Base-by-base conservation (phyloP, 2,797 vertebrate species). In the Cyclopterus lumpus region DNA sequence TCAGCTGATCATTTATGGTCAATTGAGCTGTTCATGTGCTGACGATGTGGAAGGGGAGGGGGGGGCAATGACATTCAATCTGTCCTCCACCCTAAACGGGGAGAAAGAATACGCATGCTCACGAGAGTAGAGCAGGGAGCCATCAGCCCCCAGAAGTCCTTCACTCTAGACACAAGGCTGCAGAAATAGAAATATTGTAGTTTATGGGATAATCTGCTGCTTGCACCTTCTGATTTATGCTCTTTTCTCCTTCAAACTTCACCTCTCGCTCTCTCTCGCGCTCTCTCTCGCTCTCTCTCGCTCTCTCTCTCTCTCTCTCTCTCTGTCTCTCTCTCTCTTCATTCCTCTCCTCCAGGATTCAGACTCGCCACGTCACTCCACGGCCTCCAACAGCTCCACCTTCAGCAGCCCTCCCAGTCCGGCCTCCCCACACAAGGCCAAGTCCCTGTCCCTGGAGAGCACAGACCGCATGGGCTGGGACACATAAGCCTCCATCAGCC, bases 351-450 rank as follows among this genome's bases (percentile, higher is more conserved):
- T 85, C 10, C 95, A 99, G 98, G 98, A 99, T 92, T 99, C 98
- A 0, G 98, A 99, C 87, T 99, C 98, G 54, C 98, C 98, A 0
- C 95, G 98, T 76, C 98, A 99, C 91, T 99, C 98, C 54, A 99
- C 97, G 0, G 98, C 98, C 74, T 99, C 98, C 10, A 99, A 98
- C 95, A 99, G 98, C 91, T 99, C 98, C 90, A 99, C 97, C 93
- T 97, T 99, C 95, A 99, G 98, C 96, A 99, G 98, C 92, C 98
- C 98, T 3, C 97, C 98, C 28, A 99, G 97, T 89, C 98, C 98
- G 0, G 92, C 96, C 73, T 99, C 97, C 59, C 98, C 98, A 67
- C 97, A 97, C 93, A 99, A 99, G 93, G 97, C 97, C 94, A 98
- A 98, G 95, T 97, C 97, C 89, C 96, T 99, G 86, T 98, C 97